A percentile compares a stretch with the other conserved stretches of the same genome.
These are phyloP conservation scores for Troides aeacus DNA, from an alignment of 2,888 invertebrate species.

Conservation along the genomic window DNA sequence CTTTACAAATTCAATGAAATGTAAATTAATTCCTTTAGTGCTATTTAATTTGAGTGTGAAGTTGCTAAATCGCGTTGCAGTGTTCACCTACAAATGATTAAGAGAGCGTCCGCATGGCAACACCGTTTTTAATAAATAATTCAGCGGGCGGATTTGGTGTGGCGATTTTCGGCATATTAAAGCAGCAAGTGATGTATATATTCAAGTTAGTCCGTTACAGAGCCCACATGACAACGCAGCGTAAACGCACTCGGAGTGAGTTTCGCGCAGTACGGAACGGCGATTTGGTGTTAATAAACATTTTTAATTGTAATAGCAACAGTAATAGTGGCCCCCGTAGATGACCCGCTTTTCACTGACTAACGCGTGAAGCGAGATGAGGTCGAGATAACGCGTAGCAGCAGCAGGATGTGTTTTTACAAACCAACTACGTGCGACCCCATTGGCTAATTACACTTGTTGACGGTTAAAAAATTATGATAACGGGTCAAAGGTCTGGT, in stretches of 20 bases:
- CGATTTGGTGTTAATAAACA: constrained; percentile 22
- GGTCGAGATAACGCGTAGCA: constrained; percentile 21
- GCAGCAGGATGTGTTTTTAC: constrained; percentile 24
- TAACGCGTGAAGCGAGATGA: constrained; percentile 24
- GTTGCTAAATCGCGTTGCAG: neutral
- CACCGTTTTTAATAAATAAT: constrained; percentile 19
- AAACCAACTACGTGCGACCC: constrained; percentile 26
- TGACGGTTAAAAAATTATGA: constrained; percentile 14
- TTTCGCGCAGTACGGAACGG: constrained; percentile 11
- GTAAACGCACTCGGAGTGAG: constrained; percentile 10
- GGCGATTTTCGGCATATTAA: constrained; percentile 23
- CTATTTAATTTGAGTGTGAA: neutral
- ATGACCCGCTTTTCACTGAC: constrained; percentile 22
- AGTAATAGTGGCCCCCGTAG: constrained; percentile 5
- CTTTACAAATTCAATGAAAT: neutral
- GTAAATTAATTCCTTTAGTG: neutral
- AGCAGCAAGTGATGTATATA: constrained; percentile 6
- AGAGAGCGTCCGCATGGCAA: constrained; percentile 18
- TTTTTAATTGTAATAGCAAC: constrained; percentile 27
- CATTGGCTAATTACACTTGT: constrained; percentile 23
- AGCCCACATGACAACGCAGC: constrained; percentile 28
- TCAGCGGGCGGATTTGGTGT: constrained; percentile 3
- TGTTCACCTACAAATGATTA: neutral
- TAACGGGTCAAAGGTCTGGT: constrained; percentile 15
- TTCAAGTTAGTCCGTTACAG: constrained; percentile 20